Percentiles rank a stretch among this genome's conserved stretches.
phyloP scores from a whole-genome alignment of 2,797 vertebrate genomes.

The Euthynnus affinis region DNA sequence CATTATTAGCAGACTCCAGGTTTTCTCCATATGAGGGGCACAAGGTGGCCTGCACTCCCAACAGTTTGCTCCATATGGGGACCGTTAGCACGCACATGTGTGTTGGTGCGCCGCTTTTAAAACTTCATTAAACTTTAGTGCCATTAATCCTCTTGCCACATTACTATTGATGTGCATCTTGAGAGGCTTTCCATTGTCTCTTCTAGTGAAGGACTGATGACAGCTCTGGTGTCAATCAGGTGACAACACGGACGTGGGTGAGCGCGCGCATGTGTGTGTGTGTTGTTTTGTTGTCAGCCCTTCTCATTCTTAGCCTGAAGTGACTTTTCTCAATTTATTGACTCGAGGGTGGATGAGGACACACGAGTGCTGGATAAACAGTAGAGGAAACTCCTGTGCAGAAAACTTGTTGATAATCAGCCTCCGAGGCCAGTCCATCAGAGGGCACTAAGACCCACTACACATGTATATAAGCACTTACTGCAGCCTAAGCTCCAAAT shows the following conservation, averaged over 20 bases:
- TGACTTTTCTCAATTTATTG: slow-evolving; percentile 47
- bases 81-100: slow-evolving; percentile 57
- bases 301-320: slow-evolving; percentile 28
- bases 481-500: slow-evolving; percentile 76
- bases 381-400: slow-evolving; percentile 35
- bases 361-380: slow-evolving; percentile 21
- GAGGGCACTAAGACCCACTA: slow-evolving; percentile 72
- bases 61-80: slow-evolving; percentile 69
- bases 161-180: slow-evolving; percentile 69
- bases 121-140: slow-evolving; percentile 73
- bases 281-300: slow-evolving; percentile 32
- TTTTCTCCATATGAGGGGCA: slow-evolving; percentile 76
- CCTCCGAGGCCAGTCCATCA: slow-evolving; percentile 56
- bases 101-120: slow-evolving; percentile 47
- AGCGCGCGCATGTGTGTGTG: slow-evolving; percentile 12
- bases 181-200: slow-evolving; percentile 53
- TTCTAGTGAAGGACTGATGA: slow-evolving; percentile 30
- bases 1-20: slow-evolving; percentile 73
- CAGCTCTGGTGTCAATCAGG: slow-evolving; percentile 68
- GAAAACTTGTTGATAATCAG: slow-evolving; percentile 70
- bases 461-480: slow-evolving; percentile 74
- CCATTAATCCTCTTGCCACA: slow-evolving; percentile 61
- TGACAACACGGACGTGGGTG: slow-evolving; percentile 25
- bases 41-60: slow-evolving; percentile 59
- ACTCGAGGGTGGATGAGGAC: slow-evolving; percentile 43